Evolutionary conservation across 2,888 invertebrate species (phyloP).

Genomic region (Eupithecia vulgata): DNA sequence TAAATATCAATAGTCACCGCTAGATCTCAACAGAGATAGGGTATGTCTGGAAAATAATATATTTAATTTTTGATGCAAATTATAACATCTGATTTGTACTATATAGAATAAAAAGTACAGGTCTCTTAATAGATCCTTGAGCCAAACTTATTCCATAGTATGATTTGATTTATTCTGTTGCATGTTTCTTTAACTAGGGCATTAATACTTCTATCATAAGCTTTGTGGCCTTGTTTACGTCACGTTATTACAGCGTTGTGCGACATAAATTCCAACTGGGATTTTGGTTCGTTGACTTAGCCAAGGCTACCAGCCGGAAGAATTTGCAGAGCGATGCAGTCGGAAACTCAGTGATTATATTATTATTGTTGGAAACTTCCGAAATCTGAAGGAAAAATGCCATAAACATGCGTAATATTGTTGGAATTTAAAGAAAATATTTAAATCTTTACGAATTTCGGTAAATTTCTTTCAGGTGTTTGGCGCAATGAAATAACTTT

Average conservation of each 20-base stretch:
- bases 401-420: constrained; percentile 33
- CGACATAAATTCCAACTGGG: neutral
- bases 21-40: neutral
- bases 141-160: neutral
- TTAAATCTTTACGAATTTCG: neutral
- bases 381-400: constrained; percentile 36
- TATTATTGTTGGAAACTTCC: constrained; percentile 3
- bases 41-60: neutral
- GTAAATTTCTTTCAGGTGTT: neutral
- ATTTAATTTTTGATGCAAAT: neutral
- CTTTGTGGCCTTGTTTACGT: constrained; percentile 2
- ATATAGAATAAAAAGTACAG: neutral
- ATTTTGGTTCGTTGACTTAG: constrained; percentile 39
- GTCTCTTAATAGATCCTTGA: neutral
- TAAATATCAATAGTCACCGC: neutral
- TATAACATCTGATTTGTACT: neutral
- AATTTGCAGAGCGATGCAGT: constrained; percentile 38
- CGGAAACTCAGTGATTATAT: constrained; percentile 19
- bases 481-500: neutral
- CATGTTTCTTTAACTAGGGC: neutral
- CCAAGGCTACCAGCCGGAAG: constrained; percentile 40
- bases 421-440: neutral
- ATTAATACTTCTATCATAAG: neutral
- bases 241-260: neutral
- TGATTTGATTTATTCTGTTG: neutral